A percentile compares a stretch with the other conserved stretches of the same genome.
Conservation (phyloP, 2,113 vertebrate species). For the Macquaria ambigua region DNA sequence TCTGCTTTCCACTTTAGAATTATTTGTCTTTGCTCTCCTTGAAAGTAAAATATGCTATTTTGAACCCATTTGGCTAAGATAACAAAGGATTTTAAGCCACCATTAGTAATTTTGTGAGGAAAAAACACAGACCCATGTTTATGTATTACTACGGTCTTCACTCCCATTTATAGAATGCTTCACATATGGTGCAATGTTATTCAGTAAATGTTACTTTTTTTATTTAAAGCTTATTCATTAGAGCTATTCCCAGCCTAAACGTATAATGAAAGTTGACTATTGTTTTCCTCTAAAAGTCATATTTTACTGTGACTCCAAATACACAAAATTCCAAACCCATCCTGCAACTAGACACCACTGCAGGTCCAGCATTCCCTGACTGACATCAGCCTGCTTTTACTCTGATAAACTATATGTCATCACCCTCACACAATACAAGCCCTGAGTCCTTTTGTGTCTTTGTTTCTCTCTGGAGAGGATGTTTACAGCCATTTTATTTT, state of each 20-base stretch:
- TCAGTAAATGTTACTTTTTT: neutral
- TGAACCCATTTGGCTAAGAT: conserved; percentile 17
- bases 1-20: conserved; percentile 41
- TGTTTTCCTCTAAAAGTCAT: neutral
- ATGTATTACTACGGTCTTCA: neutral
- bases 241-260: neutral
- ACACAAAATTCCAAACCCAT: neutral
- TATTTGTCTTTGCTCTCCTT: conserved; percentile 37
- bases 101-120: neutral
- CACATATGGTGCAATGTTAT: neutral
- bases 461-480: conserved; percentile 58
- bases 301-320: neutral
- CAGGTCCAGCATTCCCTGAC: neutral
- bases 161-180: neutral
- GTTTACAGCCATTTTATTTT: conserved; percentile 73
- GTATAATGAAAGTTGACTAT: neutral
- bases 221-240: neutral
- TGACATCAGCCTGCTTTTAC: conserved; percentile 47
- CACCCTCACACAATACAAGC: conserved; percentile 52
- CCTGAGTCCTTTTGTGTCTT: conserved; percentile 54
- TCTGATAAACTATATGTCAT: conserved; percentile 60
- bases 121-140: neutral
- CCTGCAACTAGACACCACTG: neutral
- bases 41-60: conserved; percentile 39
- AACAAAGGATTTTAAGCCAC: conserved; percentile 12